Evolutionary conservation across 2,113 vertebrate species (phyloP), one percentile per base, ranked within the genome.

Genomic region (Clarias batrachus): DNA sequence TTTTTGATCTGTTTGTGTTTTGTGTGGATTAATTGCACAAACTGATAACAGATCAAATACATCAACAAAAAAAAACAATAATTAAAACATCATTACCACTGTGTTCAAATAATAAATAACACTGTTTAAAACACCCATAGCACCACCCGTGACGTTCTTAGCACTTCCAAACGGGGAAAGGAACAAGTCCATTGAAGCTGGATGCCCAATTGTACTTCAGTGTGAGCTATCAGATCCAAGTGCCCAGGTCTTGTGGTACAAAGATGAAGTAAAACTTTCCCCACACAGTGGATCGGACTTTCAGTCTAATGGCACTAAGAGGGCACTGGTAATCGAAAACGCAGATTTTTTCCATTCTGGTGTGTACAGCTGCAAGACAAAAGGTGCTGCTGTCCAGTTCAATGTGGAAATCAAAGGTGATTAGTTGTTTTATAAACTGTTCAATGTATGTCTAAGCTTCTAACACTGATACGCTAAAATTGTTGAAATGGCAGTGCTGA

Each of bases 341-440:
- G 93, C 95, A 78, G 93, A 94, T 78, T 92, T 88, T 86, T 92
- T 91, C 87, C 93, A 98, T 0, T 91, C 95, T 74, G 96, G 95
- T 27, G 91, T 93, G 70, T 96, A 96, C 90, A 93, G 90, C 91
- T 96, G 95, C 92, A 94, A 95, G 90, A 93, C 95, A 89, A 94
- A 93, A 86, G 94, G 94, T 87, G 95, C 94, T 91, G 88, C 84
- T 89, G 78, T 94, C 86, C 92, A 90, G 21, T 95, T 96, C 92
- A 94, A 81, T 88, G 94, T 96, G 93, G 94, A 95, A 76, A 86
- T 96, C 82, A 93, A 93, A 93, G 95, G 96, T 96, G 93, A 96
- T 92, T 88, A 54, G n/a, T 54, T 60, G 48, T 80, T 87, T 78
- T 77, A 54, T 70, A 41, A 84, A 79, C 19, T 70, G 89, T 82